A percentile compares a stretch with the other conserved stretches of the same genome.
Evolutionary conservation across 2,113 vertebrate genomes (phyloP).

Genomic region (Vimba vimba): DNA sequence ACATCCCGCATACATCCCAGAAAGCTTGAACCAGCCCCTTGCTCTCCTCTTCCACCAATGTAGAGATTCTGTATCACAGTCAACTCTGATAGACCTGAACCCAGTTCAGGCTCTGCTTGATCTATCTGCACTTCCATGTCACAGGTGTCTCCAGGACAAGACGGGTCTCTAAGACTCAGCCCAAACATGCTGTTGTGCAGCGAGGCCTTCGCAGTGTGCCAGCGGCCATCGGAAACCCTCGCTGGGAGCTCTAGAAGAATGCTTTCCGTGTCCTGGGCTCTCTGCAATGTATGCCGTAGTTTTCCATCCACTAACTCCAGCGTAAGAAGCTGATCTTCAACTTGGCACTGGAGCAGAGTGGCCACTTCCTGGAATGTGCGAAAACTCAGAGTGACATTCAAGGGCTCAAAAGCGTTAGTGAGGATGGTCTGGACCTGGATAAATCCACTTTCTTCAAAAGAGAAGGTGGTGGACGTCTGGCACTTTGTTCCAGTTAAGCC

Average conservation of each 20-base stretch:
- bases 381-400: conserved; percentile 82
- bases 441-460: conserved; percentile 81
- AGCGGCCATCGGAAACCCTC: conserved; percentile 79
- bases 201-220: conserved; percentile 83
- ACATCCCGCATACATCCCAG: conserved; percentile 91
- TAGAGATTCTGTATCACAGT: conserved; percentile 68
- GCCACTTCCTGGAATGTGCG: conserved; percentile 76
- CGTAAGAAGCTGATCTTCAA: conserved; percentile 71
- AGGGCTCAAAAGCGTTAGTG: conserved; percentile 60
- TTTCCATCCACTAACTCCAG: conserved; percentile 78
- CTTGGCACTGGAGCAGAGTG: conserved; percentile 76
- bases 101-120: conserved; percentile 48
- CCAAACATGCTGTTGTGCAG: conserved; percentile 76
- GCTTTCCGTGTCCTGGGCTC: conserved; percentile 60
- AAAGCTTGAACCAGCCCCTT: conserved; percentile 73
- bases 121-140: conserved; percentile 51
- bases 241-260: conserved; percentile 74
- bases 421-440: conserved; percentile 71
- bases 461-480: conserved; percentile 81
- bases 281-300: conserved; percentile 75
- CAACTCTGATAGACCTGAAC: conserved; percentile 62
- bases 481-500: conserved; percentile 82
- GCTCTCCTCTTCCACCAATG: conserved; percentile 75
- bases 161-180: conserved; percentile 74
- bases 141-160: conserved; percentile 75